Base-by-base conservation (phyloP, 2,888 invertebrate species). In the Erebia aethiops region DNA sequence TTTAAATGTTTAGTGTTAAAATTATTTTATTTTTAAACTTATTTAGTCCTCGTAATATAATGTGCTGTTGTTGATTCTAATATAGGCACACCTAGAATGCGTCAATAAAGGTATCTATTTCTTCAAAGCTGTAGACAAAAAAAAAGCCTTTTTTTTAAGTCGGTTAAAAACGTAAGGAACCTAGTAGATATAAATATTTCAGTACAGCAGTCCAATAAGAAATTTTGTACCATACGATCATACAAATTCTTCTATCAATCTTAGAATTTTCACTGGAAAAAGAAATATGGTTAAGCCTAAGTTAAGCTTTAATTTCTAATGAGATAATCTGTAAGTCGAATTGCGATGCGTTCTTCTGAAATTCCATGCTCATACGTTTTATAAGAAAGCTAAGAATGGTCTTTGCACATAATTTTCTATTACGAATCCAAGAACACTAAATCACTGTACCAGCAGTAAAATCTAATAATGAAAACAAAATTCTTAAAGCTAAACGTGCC, bases 401-500 rank as follows among this genome's bases (percentile, higher is more conserved):
- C n/a, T 51, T 49, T 13, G 51, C n/a, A 3, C 14, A n/a, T 51
- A 52, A 52, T 2, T 16, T 54, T 16, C 16, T 54, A 10, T 54
- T 8, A 18, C 54, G 54, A 54, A 54, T 18, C 1, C 8, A 1
- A 16, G 9, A 16, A 35, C 35, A 35, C 7, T 7, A 35, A 35
- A 5, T n/a, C 52, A 52, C 9, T 7, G 14, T 49, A 52, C 8
- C 10, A 52, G 1, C 14, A 67, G n/a, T n/a, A 51, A 67, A 43
- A 43, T 14, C 46, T 46, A 1, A 13, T 3, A 46, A 46, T 3
- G 46, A 46, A 13, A 52, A 49, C 51, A 63, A 64, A 35, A 7
- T 26, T 56, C 26, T 26, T n/a, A 46, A 4, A 56, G 13, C 26
- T 13, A 58, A 65, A 72, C 26, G 69, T 64, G 69, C 46, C 63